A percentile compares a stretch with the other conserved stretches of the same genome.
phyloP scores from a whole-genome alignment of 2,113 vertebrate species.

The Piaya cayana region DNA sequence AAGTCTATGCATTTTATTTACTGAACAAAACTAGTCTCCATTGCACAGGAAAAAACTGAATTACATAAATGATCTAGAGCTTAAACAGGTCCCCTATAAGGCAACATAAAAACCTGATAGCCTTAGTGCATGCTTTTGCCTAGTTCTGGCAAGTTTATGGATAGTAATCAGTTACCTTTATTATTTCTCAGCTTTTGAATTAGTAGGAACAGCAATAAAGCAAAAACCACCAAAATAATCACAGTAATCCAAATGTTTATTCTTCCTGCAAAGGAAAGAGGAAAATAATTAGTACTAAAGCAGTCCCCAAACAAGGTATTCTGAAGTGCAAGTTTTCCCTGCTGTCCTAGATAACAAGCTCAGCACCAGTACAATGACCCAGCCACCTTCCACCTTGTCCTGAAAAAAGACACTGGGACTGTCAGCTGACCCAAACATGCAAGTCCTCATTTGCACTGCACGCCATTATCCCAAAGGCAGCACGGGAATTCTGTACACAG shows the following conservation, averaged over 20 bases:
- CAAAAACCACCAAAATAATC: accelerated
- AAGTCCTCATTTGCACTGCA: neutral
- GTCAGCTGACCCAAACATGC: neutral
- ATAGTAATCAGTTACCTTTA: constrained; percentile 38
- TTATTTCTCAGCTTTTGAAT: neutral
- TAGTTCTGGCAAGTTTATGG: neutral
- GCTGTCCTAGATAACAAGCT: neutral
- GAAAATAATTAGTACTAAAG: neutral
- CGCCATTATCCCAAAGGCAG: neutral
- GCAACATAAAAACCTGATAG: neutral
- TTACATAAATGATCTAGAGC: neutral
- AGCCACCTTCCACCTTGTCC: neutral
- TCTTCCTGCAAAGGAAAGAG: neutral
- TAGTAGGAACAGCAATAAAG: accelerated
- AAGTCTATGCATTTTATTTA: neutral
- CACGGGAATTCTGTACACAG: neutral
- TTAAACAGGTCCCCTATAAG: neutral
- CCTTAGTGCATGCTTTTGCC: neutral
- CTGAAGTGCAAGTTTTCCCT: neutral
- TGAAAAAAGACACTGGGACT: neutral
- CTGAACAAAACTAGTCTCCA: neutral
- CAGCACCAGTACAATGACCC: too few relatives aligned
- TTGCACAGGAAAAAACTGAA: neutral
- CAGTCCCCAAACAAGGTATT: neutral
- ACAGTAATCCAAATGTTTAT: neutral